Evolutionary conservation across 2,113 vertebrate species (phyloP).

Genomic region (Vimba vimba): DNA sequence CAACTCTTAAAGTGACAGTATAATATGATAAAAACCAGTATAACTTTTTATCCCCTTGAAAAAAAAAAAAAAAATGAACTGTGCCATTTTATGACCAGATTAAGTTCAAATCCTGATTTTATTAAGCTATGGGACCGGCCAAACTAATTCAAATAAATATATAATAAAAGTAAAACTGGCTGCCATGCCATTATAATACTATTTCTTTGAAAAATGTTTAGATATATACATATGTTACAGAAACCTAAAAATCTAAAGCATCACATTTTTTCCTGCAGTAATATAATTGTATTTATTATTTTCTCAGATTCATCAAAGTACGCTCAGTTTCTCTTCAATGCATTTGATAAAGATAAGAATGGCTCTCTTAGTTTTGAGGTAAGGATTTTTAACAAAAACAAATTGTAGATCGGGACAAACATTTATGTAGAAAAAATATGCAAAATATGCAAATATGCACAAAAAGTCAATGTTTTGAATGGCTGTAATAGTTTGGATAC

Average conservation of each 20-base stretch:
- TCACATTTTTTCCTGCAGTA: background rate
- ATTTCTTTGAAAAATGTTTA: background rate
- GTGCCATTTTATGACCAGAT: background rate
- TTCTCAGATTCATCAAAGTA: conserved; percentile 90
- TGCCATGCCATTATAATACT: background rate
- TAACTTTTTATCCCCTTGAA: background rate
- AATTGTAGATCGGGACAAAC: background rate
- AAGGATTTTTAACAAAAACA: conserved; percentile 52
- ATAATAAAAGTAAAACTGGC: background rate
- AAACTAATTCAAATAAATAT: background rate
- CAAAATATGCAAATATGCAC: background rate
- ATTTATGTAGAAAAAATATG: background rate
- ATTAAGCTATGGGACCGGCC: background rate
- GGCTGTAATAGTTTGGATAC: background rate
- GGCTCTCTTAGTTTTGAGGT: conserved; percentile 95
- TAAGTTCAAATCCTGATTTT: background rate
- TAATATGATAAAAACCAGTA: background rate
- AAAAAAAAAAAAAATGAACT: background rate
- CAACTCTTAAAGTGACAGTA: too few relatives aligned
- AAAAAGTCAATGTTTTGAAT: background rate
- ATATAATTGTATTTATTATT: conserved; percentile 13
- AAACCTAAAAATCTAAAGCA: background rate
- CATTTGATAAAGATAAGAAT: conserved; percentile 90
- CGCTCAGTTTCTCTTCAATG: conserved; percentile 93
- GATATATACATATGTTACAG: background rate